Base-by-base conservation (phyloP, 1,140 invertebrate species). In the Cydia strobilella region DNA sequence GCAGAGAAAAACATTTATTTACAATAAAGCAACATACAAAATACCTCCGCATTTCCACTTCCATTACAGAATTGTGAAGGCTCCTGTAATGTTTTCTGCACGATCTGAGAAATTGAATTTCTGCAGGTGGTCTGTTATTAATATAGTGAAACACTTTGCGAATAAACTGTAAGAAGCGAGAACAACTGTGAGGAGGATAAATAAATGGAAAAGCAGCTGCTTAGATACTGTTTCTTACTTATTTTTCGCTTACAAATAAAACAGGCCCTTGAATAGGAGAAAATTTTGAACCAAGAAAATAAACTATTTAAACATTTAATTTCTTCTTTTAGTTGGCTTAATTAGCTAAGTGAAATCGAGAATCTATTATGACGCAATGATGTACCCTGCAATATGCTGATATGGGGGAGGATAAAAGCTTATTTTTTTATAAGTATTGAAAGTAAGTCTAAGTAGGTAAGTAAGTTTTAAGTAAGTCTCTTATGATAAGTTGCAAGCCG, bases 1-100 rank as follows among this genome's bases (percentile, higher is more conserved):
- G 86, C 83, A 77, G 72, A 76, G 74, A 74, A 82, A 86, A 88
- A 84, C 83, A 78, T 83, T 82, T 86, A 77, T 84, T 79, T 84
- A 85, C 79, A 82, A 79, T 77, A 76, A 79, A 79, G 82, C 79
- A 83, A 81, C 27, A 69, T 69, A 69, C 27, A 39, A 42, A 82
- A 83, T 80, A 84, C 76, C 79, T 63, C 77, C 65, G 13, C 20
- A 65, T 69, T 74, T 65, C 73, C 20, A 35, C 59, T 77, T 79
- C 76, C 75, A 81, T 81, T 79, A 77, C 73, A 79, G 59, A 76
- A 81, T 77, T 73, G 51, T 73, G 75, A 76, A 65, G 23, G 18
- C n/a, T 74, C 27, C 27, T 69, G 27, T 69, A 42, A 69, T 39
- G 65, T 35, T 69, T 69, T 69, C 65, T 20, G 27, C 35, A n/a